Percentiles rank a stretch among this genome's conserved stretches.
Conservation (phyloP, 2,797 vertebrate species). For the Telmatherina bonti region DNA sequence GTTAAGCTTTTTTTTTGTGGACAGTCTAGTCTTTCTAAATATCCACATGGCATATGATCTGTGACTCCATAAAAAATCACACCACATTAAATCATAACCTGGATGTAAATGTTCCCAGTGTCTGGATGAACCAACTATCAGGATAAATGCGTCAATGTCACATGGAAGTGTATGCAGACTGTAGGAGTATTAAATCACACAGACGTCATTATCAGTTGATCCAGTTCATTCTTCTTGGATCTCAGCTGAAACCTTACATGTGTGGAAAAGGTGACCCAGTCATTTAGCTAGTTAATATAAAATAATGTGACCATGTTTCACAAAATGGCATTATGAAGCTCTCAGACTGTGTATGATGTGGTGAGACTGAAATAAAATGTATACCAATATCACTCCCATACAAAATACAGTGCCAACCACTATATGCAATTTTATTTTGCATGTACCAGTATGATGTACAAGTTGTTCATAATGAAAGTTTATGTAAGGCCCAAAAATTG, state of each 20-base stretch:
- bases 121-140: neutral
- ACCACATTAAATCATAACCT: neutral
- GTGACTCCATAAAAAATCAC: too few relatives aligned
- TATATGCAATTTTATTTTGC: too few relatives aligned
- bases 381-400: neutral
- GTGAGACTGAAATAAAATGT: neutral
- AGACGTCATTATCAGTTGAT: neutral
- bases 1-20: too few relatives aligned
- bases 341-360: neutral
- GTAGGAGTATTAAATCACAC: neutral
- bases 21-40: too few relatives aligned
- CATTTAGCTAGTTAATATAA: too few relatives aligned
- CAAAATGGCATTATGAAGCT: neutral
- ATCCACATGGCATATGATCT: too few relatives aligned
- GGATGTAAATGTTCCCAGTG: neutral
- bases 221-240: neutral
- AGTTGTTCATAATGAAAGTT: too few relatives aligned
- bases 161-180: neutral
- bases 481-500: too few relatives aligned
- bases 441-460: too few relatives aligned
- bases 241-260: neutral
- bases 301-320: neutral
- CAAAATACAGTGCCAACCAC: too few relatives aligned
- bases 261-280: neutral
- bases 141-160: neutral